phyloP scores from a whole-genome alignment of 2,888 invertebrate species.

The Cryptops parisi region DNA sequence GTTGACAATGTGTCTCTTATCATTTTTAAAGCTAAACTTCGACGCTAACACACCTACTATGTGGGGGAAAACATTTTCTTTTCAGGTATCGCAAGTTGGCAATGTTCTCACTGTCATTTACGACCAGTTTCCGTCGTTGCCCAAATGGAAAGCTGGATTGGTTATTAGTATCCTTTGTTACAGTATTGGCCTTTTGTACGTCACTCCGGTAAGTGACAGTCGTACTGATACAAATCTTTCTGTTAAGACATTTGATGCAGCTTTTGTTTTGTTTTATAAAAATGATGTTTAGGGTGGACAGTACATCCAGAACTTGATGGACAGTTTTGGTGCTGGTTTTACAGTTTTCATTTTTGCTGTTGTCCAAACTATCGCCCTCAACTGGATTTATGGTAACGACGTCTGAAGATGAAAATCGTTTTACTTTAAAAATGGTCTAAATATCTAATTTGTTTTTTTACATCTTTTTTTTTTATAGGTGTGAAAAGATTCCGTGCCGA shows the following conservation, averaged over 20 bases:
- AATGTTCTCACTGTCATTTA: slow-evolving; percentile 3
- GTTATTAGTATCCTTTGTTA: background rate
- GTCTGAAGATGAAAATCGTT: too few relatives aligned
- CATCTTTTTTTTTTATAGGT: background rate
- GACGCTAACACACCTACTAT: too few relatives aligned
- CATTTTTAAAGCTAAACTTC: too few relatives aligned
- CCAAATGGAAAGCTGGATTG: slow-evolving; percentile 8
- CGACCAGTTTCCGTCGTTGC: background rate
- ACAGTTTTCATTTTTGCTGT: slow-evolving; percentile 43
- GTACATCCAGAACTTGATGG: slow-evolving; percentile 43
- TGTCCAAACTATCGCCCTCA: slow-evolving; percentile 40
- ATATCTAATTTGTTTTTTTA: background rate
- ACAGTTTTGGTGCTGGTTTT: slow-evolving; percentile 47
- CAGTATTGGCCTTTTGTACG: slow-evolving; percentile 5
- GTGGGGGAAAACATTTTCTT: background rate
- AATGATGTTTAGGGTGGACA: slow-evolving; percentile 41
- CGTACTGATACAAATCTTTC: too few relatives aligned
- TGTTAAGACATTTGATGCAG: too few relatives aligned
- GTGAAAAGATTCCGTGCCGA: background rate
- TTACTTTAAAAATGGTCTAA: too few relatives aligned
- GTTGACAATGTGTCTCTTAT: too few relatives aligned
- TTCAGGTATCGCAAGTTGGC: slow-evolving; percentile 7
- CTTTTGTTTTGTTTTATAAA: background rate
- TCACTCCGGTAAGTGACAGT: slow-evolving; percentile 8
- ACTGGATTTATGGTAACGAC: slow-evolving; percentile 46